phyloP scores from a whole-genome alignment of 2,113 vertebrate genomes.

The Psephotus haematonotus region DNA sequence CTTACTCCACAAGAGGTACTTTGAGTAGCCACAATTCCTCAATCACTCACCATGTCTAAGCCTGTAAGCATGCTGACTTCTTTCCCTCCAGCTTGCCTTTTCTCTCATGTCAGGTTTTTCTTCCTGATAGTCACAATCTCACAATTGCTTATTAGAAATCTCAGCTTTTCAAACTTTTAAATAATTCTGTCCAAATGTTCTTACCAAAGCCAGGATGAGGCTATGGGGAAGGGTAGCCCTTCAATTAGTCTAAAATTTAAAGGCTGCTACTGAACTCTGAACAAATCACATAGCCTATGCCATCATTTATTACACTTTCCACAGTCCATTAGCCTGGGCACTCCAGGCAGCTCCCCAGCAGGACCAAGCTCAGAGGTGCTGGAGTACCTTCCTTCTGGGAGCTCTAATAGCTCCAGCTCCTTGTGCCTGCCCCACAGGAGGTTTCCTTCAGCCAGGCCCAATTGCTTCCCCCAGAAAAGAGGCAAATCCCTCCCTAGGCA shows the following conservation, averaged over 20 bases:
- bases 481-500: background rate
- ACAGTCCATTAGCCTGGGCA: background rate
- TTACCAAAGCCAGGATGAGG: background rate
- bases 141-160: background rate
- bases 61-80: background rate
- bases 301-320: background rate
- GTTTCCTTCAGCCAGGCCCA: background rate
- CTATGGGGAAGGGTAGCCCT: background rate
- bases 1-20: rapidly evolving
- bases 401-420: background rate
- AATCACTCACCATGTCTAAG: background rate
- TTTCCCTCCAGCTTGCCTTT: background rate
- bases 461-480: background rate
- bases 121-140: background rate
- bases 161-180: background rate
- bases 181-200: rapidly evolving
- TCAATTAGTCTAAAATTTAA: background rate
- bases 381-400: background rate
- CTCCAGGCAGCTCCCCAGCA: background rate
- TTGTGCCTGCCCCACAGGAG: rapidly evolving
- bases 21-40: background rate
- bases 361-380: background rate
- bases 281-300: background rate
- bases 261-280: background rate
- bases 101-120: background rate